Base-by-base conservation (phyloP, 2,797 vertebrate species). In the Betta splendens region DNA sequence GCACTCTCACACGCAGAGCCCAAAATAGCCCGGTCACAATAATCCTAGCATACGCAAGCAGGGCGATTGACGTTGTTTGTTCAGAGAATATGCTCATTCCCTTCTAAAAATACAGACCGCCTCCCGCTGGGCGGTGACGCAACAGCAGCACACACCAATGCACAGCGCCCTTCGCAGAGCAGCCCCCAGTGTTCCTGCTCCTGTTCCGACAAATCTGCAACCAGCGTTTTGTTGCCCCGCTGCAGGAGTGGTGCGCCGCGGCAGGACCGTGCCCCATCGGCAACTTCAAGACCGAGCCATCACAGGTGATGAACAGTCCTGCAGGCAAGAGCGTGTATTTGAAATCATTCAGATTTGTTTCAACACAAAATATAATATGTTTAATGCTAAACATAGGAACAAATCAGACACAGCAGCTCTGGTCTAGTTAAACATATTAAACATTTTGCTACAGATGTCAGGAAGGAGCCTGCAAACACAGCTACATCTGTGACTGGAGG, bases 41-140 rank as follows among this genome's bases (percentile, higher is more conserved):
- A 89, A 90, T 89, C 89, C 79, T 42, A 67, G 77, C 81, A 88
- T 87, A 89, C 83, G 85, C 81, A 89, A 88, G 85, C 86, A 87
- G 78, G 79, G 82, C 8, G 76, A 76, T 60, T 88, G 86, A 88
- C 83, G 84, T 84, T 73, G 75, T 79, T 84, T 48, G 73, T 71
- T 84, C 73, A 72, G 72, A 85, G 83, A 90, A 91, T 89, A 87
- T 88, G 80, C 83, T 74, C 80, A 80, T 81, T 90, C 83, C 76
- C 70, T 59, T 81, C 89, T 89, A 91, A 89, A 90, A 89, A 89
- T 91, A 90, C 60, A 45, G 53, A 50, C 47, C 53, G 44, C 68
- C 72, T 64, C 79, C 82, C 76, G 75, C 39, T 40, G 69, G 80
- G 72, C 67, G 53, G 55, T 88, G 87, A 91, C 81, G 88, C 84